Base-by-base conservation (phyloP, 2,797 vertebrate genomes). In the Prunella strophiata region DNA sequence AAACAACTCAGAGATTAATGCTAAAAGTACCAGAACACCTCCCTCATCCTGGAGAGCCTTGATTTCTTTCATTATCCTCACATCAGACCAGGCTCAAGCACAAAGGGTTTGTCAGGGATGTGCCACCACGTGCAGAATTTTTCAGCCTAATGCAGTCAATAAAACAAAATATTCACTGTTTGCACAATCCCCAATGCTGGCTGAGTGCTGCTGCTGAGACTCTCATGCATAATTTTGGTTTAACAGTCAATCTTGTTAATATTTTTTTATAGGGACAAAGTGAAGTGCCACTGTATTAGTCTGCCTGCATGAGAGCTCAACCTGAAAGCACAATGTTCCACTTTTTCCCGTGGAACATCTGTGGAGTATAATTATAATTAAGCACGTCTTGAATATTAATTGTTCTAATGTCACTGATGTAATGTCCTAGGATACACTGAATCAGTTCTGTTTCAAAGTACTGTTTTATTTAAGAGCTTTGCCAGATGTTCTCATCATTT, bases 401-500 rank as follows among this genome's bases (percentile, higher is more conserved):
- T 94, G 88, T 90, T 89, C 82, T 96, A 96, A 84, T 97, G 93
- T 90, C 84, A 96, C 96, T 93, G 94, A 92, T 90, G 91, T 67
- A 95, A 94, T 59, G 34, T 95, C 89, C 88, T 96, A 97, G 79
- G 89, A 97, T 78, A 96, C 94, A 91, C 40, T 85, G 86, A 95
- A 85, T 94, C 88, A 93, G 89, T 96, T 94, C 89, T 91, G 74
- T 94, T 96, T 89, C 91, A 94, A 89, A 96, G 86, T 78, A 45
- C 75, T 93, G 89, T 72, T 96, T 96, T 96, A 95, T 96, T 97
- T 97, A 96, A 97, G 91, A 97, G 74, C 48, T 94, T 38, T 95
- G 62, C 85, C 95, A 98, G 97, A 96, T 97, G 96, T 97, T 97
- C 93, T 74, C 76, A 96, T 96, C 65, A 96, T 97, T 97, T 94